phyloP scores from a whole-genome alignment of 64 coral and sea anemone species.

The Catalaphyllia jardinei region DNA sequence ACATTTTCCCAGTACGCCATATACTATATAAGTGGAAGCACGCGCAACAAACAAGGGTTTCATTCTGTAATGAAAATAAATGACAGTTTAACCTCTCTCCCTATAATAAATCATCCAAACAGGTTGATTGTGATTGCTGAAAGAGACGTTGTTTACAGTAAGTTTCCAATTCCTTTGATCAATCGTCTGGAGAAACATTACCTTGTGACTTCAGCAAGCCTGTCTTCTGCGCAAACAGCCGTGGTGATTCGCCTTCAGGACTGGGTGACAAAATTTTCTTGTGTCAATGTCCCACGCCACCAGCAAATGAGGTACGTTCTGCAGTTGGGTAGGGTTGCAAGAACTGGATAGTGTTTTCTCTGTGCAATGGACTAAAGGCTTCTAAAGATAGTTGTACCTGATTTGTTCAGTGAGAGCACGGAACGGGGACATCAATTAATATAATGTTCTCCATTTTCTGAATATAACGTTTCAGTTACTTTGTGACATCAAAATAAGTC shows the following conservation, averaged over 20 bases:
- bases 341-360: neutral
- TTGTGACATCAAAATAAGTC: neutral
- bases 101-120: neutral
- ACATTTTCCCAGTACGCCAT: too few species aligned
- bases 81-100: neutral
- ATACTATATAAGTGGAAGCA: too few species aligned
- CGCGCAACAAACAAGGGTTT: too few species aligned
- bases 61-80: too few species aligned
- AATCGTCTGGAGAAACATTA: conserved; percentile 62
- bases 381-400: too few species aligned
- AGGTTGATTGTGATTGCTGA: conserved; percentile 83
- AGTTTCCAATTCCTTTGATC: conserved; percentile 45
- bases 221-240: neutral
- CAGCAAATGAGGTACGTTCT: conserved; percentile 21
- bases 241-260: neutral
- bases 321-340: neutral
- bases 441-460: neutral
- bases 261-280: conserved; percentile 39
- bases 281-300: conserved; percentile 19
- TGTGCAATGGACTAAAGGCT: neutral
- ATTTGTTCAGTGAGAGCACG: too few species aligned
- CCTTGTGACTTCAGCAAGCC: conserved; percentile 56
- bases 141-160: conserved; percentile 72
- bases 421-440: too few species aligned
- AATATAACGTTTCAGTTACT: neutral